These are phyloP conservation scores for Prenolepis imparis DNA, from an alignment of 2,888 invertebrate species.

Conservation along the genomic window DNA sequence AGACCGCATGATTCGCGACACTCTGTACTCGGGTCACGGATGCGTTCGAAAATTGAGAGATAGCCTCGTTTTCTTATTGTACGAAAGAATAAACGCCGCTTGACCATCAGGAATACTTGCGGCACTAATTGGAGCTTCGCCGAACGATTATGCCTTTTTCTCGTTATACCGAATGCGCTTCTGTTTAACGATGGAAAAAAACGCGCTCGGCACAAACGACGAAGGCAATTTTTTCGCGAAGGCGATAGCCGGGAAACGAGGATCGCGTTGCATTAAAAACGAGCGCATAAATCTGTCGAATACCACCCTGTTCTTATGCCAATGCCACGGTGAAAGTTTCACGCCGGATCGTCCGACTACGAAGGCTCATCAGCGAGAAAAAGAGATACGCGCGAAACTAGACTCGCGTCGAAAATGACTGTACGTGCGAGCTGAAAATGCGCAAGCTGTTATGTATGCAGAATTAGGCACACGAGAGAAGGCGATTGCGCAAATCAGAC, in stretches of 20 bases:
- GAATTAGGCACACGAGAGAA: constrained; percentile 22
- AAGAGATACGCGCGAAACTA: constrained; percentile 33
- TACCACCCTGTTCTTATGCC: constrained; percentile 53
- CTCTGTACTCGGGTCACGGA: constrained; percentile 40
- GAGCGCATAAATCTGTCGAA: constrained; percentile 50
- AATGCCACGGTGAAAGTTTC: constrained; percentile 67
- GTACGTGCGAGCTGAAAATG: constrained; percentile 28
- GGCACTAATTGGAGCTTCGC: constrained; percentile 49
- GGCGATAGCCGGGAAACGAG: background rate
- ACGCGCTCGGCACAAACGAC: constrained; percentile 18
- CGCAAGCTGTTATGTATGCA: constrained; percentile 54
- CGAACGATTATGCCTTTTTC: constrained; percentile 43
- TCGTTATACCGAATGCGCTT: constrained; percentile 48
- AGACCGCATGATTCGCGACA: background rate
- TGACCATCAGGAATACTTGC: constrained; percentile 36
- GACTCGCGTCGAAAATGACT: constrained; percentile 51
- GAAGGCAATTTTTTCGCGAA: constrained; percentile 21
- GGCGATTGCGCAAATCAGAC: constrained; percentile 6
- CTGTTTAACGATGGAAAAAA: constrained; percentile 54
- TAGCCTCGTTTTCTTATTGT: constrained; percentile 15
- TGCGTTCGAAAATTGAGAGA: constrained; percentile 44
- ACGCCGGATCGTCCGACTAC: constrained; percentile 13
- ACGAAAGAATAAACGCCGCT: constrained; percentile 19
- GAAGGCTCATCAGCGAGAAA: background rate
- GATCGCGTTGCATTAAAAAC: constrained; percentile 22